These are phyloP conservation scores for Drosophila littoralis DNA, from an alignment of 1,140 invertebrate species.

Conservation along the genomic window DNA sequence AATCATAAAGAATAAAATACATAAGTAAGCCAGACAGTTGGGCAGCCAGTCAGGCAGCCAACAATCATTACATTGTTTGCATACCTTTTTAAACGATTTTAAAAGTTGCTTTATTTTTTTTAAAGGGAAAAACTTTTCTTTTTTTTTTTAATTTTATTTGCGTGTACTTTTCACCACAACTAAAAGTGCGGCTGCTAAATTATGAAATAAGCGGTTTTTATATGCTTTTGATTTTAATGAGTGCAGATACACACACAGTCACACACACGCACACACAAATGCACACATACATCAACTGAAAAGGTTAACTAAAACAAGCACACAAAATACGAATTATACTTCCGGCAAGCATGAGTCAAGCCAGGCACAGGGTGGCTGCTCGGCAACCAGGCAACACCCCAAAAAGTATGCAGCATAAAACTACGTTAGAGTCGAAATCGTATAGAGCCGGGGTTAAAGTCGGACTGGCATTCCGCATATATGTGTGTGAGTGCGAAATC, in stretches of 20 bases:
- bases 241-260: slow-evolving; percentile 14
- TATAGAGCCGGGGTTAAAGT: slow-evolving; percentile 7
- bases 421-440: slow-evolving; percentile 11
- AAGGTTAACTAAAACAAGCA: slow-evolving; percentile 63
- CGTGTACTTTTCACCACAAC: slow-evolving; percentile 59
- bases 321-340: slow-evolving; percentile 49
- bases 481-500: slow-evolving; percentile 64
- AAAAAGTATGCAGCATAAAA: slow-evolving; percentile 61
- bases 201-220: slow-evolving; percentile 76
- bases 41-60: slow-evolving; percentile 24
- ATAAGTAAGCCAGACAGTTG: slow-evolving; percentile 65
- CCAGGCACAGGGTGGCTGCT: not conserved
- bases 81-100: slow-evolving; percentile 80
- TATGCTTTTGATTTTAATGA: slow-evolving; percentile 74
- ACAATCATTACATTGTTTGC: slow-evolving; percentile 64
- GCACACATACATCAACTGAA: slow-evolving; percentile 43
- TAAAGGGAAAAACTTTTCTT: slow-evolving; percentile 4
- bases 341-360: slow-evolving; percentile 46
- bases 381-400: slow-evolving; percentile 32
- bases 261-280: not conserved
- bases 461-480: slow-evolving; percentile 34
- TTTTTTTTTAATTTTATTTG: slow-evolving; percentile 22
- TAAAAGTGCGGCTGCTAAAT: slow-evolving; percentile 76
- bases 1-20: slow-evolving; percentile 78
- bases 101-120: slow-evolving; percentile 34